These are phyloP conservation scores for Parnassius smintheus DNA, from an alignment of 2,888 invertebrate genomes.

Conservation along the genomic window DNA sequence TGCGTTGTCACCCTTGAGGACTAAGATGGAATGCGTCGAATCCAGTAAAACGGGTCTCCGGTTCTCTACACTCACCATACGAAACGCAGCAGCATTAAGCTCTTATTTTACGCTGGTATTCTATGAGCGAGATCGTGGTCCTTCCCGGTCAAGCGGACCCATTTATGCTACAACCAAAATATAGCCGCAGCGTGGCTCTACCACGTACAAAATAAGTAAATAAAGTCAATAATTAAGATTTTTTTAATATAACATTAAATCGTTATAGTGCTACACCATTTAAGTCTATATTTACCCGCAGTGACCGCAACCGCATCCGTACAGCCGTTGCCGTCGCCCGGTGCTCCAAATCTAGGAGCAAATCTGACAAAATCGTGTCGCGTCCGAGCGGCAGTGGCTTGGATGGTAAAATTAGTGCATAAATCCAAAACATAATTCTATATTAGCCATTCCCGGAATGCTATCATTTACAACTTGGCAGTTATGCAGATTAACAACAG, in stretches of 20 bases:
- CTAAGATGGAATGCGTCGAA: too few species aligned
- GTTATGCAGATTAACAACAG: background rate
- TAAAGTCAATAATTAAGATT: background rate
- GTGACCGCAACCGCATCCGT: constrained; percentile 38
- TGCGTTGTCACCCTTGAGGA: too few species aligned
- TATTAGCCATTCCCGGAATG: constrained; percentile 19
- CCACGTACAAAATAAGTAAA: too few species aligned
- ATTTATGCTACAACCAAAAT: too few species aligned
- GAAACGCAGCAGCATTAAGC: too few species aligned
- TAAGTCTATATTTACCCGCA: constrained; percentile 22
- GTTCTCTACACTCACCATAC: too few species aligned
- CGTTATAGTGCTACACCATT: constrained; percentile 7
- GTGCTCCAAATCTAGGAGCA: constrained; percentile 49
- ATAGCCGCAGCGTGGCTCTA: too few species aligned
- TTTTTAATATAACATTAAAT: background rate
- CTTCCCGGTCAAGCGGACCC: too few species aligned
- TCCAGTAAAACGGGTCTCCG: too few species aligned
- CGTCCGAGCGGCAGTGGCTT: constrained; percentile 39
- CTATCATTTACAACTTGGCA: constrained; percentile 28
- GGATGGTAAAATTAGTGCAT: constrained; percentile 57
- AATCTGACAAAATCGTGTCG: constrained; percentile 53
- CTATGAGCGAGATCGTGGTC: too few species aligned
- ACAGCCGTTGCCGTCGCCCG: constrained; percentile 40
- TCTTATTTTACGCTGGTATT: too few species aligned
- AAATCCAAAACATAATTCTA: constrained; percentile 49